Conservation (phyloP, 2,113 vertebrate species). For the Chiloscyllium plagiosum region DNA sequence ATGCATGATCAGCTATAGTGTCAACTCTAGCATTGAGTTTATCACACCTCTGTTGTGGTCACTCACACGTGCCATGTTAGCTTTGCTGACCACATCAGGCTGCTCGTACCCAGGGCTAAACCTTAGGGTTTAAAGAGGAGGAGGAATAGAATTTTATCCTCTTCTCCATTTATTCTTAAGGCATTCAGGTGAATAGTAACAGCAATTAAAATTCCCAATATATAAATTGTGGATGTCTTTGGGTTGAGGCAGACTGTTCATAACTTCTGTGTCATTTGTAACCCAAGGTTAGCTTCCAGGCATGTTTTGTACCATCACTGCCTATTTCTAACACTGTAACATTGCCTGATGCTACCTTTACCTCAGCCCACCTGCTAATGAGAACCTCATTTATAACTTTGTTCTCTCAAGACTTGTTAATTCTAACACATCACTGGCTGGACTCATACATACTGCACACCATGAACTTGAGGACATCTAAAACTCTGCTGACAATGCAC, state of each 20-base stretch:
- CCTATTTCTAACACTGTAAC: background rate
- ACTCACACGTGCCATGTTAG: background rate
- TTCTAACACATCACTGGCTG: background rate
- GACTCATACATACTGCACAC: no score
- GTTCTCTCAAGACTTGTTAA: background rate
- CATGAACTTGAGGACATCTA: no score
- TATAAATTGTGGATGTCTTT: background rate
- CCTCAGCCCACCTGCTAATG: background rate
- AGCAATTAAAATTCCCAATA: background rate
- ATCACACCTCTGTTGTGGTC: background rate
- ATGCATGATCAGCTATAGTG: background rate
- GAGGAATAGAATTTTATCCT: background rate
- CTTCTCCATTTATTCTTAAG: background rate
- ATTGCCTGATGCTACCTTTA: background rate
- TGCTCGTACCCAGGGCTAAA: background rate
- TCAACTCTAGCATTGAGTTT: background rate
- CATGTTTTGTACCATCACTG: background rate
- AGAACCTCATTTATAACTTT: background rate
- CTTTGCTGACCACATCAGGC: background rate
- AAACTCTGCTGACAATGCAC: no score
- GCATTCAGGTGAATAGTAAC: background rate
- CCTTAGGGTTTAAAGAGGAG: background rate
- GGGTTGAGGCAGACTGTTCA: background rate
- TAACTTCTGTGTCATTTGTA: background rate
- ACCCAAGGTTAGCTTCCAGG: background rate